phyloP scores from a whole-genome alignment of 1,140 invertebrate species.

The Rhynchophorus ferrugineus region DNA sequence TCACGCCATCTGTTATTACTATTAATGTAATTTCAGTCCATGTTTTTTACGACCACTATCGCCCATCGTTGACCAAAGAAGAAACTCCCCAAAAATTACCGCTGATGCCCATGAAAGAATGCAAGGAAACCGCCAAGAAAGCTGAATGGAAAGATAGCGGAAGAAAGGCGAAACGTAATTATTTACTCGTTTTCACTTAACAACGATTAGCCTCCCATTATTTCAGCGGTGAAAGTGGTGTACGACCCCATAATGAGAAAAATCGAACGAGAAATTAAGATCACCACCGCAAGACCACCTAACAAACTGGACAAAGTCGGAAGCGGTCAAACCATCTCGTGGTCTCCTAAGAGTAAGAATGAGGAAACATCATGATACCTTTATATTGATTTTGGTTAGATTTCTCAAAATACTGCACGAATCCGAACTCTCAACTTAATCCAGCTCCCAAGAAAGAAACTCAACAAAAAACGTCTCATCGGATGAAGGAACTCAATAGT shows the following conservation, averaged over 20 bases:
- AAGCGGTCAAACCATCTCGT: constrained; percentile 7
- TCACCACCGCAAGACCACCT: constrained; percentile 5
- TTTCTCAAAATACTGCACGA: no score
- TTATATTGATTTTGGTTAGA: no score
- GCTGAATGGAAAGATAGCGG: constrained; percentile 5
- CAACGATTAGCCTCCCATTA: background rate
- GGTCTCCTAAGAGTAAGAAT: constrained; percentile 20
- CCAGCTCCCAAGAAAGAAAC: no score
- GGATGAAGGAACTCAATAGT: no score
- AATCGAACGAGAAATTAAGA: constrained; percentile 14
- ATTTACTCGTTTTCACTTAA: background rate
- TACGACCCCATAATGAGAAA: constrained; percentile 16
- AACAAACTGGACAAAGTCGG: background rate
- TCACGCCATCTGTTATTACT: no score
- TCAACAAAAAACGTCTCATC: no score
- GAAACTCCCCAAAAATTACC: constrained; percentile 10
- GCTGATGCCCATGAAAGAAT: constrained; percentile 16
- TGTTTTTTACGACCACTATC: constrained; percentile 12
- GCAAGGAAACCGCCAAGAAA: constrained; percentile 6
- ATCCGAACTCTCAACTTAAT: no score
- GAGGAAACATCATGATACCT: no score
- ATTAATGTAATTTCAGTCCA: constrained; percentile 12
- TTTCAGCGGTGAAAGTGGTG: constrained; percentile 14
- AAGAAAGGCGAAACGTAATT: constrained; percentile 16
- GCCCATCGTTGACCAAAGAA: background rate